Percentiles rank a stretch among this genome's conserved stretches.
Conservation (phyloP, 2,888 invertebrate species). For the Hydrotaea diabolus region DNA sequence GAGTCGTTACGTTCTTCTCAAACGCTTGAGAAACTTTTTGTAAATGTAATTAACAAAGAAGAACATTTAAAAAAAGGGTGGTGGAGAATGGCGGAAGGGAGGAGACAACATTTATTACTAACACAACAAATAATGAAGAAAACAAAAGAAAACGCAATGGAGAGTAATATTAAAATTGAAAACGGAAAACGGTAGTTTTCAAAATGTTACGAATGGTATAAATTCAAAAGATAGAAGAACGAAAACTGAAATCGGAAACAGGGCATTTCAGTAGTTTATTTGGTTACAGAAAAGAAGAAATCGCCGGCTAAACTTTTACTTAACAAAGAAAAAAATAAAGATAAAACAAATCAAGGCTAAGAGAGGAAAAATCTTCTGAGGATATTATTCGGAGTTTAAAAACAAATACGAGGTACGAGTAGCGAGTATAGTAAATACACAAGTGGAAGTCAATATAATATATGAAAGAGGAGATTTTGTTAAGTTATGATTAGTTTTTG, state of each 20-base stretch:
- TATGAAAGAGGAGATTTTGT: not conserved
- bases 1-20: not conserved
- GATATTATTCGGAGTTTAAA: not conserved
- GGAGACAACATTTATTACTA: constrained; percentile 15
- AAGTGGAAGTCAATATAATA: not conserved
- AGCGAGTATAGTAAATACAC: too few relatives aligned
- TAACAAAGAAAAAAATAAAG: too few relatives aligned
- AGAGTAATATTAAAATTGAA: not conserved
- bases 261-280: not conserved
- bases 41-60: constrained; percentile 27
- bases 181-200: not conserved
- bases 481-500: not conserved
- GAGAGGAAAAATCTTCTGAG: too few relatives aligned
- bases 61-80: not conserved
- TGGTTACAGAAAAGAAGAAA: not conserved
- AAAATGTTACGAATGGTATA: not conserved
- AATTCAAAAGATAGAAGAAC: not conserved
- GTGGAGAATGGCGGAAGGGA: not conserved
- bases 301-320: not conserved
- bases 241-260: not conserved
- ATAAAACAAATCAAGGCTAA: too few relatives aligned
- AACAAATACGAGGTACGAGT: not conserved
- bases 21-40: not conserved
- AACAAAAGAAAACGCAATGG: not conserved
- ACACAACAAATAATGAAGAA: constrained; percentile 15